Evolutionary conservation across 2,888 invertebrate species (phyloP).

Genomic region (Phlogophora meticulosa): DNA sequence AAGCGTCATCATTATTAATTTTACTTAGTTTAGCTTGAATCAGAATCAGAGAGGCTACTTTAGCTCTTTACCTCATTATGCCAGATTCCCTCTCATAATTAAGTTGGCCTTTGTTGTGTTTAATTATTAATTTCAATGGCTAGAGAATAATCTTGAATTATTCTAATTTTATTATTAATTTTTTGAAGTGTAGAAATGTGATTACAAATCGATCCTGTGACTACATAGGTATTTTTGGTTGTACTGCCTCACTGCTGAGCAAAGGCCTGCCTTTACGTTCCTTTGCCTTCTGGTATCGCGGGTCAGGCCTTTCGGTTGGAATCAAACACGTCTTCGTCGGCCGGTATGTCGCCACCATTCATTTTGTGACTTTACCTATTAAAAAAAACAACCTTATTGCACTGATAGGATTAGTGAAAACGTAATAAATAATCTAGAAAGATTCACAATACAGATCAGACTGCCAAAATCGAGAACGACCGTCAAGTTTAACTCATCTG

Average conservation of each 20-base stretch:
- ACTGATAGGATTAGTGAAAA: neutral
- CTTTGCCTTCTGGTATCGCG: neutral
- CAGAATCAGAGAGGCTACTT: constrained; percentile 41
- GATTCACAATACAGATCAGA: too few species aligned
- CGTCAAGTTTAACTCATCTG: neutral
- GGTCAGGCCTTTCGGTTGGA: neutral
- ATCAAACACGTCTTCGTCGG: neutral
- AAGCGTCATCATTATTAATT: constrained; percentile 52
- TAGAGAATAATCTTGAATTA: neutral
- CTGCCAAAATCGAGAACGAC: constrained; percentile 5
- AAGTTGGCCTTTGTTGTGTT: constrained; percentile 33
- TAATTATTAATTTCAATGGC: constrained; percentile 19
- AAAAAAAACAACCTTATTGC: neutral
- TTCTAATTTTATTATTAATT: neutral
- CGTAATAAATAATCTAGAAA: neutral
- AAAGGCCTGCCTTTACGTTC: too few species aligned
- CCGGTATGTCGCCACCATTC: too few species aligned
- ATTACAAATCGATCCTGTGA: constrained; percentile 3
- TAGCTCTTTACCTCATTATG: constrained; percentile 42
- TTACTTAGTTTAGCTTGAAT: constrained; percentile 51
- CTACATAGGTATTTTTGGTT: neutral
- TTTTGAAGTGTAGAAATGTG: constrained; percentile 4
- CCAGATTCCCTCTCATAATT: constrained; percentile 29
- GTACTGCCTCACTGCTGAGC: neutral
- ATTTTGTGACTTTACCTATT: neutral